Base-by-base conservation (phyloP, 2,797 vertebrate genomes). In the Gallinago solitaria region DNA sequence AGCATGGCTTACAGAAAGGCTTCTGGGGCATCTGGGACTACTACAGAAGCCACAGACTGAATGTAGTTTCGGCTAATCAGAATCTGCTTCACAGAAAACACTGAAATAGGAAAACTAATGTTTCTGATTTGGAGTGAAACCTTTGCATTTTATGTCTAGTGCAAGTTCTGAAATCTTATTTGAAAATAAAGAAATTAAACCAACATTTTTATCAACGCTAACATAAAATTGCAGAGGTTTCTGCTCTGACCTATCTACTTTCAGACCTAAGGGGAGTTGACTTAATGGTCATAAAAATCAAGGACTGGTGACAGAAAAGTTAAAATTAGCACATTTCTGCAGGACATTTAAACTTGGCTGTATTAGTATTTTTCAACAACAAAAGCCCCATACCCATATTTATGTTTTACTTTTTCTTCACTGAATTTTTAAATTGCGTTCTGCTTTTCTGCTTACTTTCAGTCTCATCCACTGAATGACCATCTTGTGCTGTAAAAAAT, bases 331-430 rank as follows among this genome's bases (percentile, higher is more conserved):
- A 24, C 13, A 41, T 84, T 61, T 73, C 21, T 33, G 30, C 23
- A 37, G 17, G 11, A 56, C 11, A 23, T 81, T 74, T 84, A 32
- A 78, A 41, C 6, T 67, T 68, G 8, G 3, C 3, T 3, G 0
- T 78, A 19, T 11, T 35, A 4, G 4, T 35, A 57, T 65, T 80
- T 79, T 85, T 68, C 37, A 76, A 43, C 3, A 47, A 24, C 4
- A 56, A 77, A 61, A 48, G 9, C 2, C 0, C 2, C 4, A 39
- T 47, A 50, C 0, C 1, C 8, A 30, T 16, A 69, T 60, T 35
- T 53, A 53, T 27, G 12, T 48, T 61, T 28, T 30, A 54, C 2
- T 70, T 90, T 81, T 63, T 70, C 33, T 77, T 70, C 27, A 83
- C 6, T 16, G 15, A 70, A n/a, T 74, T 13, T 54, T 83, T 65